These are phyloP conservation scores for Porites evermanni DNA, from an alignment of 92 coral and sea anemone genomes.

Conservation along the genomic window DNA sequence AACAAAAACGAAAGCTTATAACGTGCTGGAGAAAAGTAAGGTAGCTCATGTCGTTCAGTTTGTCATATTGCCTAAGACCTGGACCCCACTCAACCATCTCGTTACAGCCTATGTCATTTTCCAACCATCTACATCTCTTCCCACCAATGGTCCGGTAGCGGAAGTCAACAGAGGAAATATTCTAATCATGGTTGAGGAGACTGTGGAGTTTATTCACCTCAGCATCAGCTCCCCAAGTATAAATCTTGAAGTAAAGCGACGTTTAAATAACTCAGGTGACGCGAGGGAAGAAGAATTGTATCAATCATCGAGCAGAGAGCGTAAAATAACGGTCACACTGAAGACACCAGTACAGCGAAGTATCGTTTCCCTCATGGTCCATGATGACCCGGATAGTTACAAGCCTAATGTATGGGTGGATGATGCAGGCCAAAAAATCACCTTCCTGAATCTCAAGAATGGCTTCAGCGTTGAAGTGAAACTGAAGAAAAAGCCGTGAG, in stretches of 20 bases:
- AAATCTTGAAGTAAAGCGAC: neutral
- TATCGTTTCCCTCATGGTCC: conserved; percentile 6
- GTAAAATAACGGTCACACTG: conserved; percentile 3
- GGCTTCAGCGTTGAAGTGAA: conserved; percentile 48
- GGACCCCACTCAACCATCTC: conserved; percentile 14
- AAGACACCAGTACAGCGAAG: neutral
- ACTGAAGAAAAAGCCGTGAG: neutral
- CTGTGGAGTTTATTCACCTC: conserved; percentile 26
- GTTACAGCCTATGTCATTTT: conserved; percentile 72
- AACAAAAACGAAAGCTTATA: conserved; percentile 21
- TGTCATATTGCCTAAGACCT: conserved; percentile 46
- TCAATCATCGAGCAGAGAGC: neutral
- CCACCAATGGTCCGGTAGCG: conserved; percentile 51
- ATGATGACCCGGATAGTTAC: conserved; percentile 21
- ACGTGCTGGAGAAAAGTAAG: conserved; percentile 38
- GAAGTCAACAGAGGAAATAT: conserved; percentile 30
- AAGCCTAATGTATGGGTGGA: conserved; percentile 11
- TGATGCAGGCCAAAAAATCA: neutral
- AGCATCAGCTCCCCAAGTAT: conserved; percentile 33
- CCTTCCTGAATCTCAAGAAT: conserved; percentile 30
- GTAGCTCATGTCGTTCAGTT: conserved; percentile 70
- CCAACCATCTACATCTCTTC: neutral
- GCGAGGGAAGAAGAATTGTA: conserved; percentile 46
- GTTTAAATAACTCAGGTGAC: neutral
- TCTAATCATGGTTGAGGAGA: conserved; percentile 72